A percentile compares a stretch with the other conserved stretches of the same genome.
phyloP scores from a whole-genome alignment of 2,797 vertebrate species.

The Gallinago stenura region DNA sequence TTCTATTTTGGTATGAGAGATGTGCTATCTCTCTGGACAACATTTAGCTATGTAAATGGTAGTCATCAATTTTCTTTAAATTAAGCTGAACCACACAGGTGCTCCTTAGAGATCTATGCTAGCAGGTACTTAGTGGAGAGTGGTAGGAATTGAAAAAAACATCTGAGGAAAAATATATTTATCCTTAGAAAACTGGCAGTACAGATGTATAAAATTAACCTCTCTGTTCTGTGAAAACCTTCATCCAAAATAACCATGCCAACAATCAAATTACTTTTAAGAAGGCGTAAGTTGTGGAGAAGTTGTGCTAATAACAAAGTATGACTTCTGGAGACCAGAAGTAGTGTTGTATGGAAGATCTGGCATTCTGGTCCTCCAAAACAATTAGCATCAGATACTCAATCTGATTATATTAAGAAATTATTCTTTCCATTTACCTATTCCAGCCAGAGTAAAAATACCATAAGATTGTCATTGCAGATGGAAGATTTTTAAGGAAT shows the following conservation, averaged over 20 bases:
- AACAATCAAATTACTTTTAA: not conserved
- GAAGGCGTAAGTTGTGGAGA: not conserved
- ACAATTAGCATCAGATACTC: not conserved
- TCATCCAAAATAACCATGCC: not conserved
- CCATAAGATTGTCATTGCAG: not conserved
- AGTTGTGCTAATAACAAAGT: not conserved
- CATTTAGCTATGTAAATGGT: not conserved
- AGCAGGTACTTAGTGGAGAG: not conserved
- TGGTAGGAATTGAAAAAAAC: not conserved
- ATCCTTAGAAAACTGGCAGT: not conserved
- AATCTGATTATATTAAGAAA: not conserved
- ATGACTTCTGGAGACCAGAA: not conserved
- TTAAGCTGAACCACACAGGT: constrained; percentile 1
- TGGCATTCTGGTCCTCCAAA: not conserved
- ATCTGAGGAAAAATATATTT: not conserved
- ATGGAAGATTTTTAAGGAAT: not conserved
- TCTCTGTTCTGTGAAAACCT: not conserved
- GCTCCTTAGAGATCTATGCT: not conserved
- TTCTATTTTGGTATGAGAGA: not conserved
- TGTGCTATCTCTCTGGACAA: not conserved
- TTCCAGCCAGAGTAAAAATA: not conserved
- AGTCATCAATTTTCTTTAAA: not conserved
- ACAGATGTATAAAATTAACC: not conserved
- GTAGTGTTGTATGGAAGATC: not conserved
- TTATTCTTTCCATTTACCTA: not conserved